Conservation (phyloP, 2,888 invertebrate species). For the Pimpla rufipes region DNA sequence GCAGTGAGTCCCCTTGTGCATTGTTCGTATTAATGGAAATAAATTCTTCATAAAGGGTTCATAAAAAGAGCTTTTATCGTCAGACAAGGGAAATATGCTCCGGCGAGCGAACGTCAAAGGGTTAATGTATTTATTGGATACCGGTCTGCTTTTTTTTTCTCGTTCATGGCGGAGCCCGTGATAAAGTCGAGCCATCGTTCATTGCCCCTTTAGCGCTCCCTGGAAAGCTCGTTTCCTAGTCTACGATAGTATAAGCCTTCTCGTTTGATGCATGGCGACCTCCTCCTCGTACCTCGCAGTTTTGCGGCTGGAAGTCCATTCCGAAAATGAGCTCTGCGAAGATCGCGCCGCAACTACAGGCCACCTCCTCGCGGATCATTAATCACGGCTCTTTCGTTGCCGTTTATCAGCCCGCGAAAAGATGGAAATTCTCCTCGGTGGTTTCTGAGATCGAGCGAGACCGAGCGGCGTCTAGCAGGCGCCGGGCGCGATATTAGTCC, state of each 20-base stretch:
- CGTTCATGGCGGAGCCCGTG: neutral
- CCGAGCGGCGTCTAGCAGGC: constrained; percentile 15
- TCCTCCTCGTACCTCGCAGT: constrained; percentile 30
- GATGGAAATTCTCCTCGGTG: constrained; percentile 60
- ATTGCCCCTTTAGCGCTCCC: constrained; percentile 15
- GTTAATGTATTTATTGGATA: constrained; percentile 20
- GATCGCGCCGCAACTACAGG: constrained; percentile 33
- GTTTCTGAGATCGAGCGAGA: constrained; percentile 19
- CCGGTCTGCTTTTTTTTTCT: neutral
- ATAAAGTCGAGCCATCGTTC: constrained; percentile 23
- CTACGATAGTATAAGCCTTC: constrained; percentile 33
- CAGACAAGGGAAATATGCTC: constrained; percentile 11
- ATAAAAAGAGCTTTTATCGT: constrained; percentile 2
- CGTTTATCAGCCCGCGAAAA: constrained; percentile 70
- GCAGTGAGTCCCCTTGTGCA: neutral
- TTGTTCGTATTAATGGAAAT: neutral
- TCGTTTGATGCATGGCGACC: constrained; percentile 44
- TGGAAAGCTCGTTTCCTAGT: neutral
- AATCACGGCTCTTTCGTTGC: constrained; percentile 71
- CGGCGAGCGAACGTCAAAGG: constrained; percentile 17
- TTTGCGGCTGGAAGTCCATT: constrained; percentile 44
- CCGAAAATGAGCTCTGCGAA: constrained; percentile 40
- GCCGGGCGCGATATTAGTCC: constrained; percentile 52
- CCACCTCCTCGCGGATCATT: constrained; percentile 56
- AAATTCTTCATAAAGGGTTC: neutral